Conservation (phyloP, 1,140 invertebrate species). For the Drosophila novamexicana region DNA sequence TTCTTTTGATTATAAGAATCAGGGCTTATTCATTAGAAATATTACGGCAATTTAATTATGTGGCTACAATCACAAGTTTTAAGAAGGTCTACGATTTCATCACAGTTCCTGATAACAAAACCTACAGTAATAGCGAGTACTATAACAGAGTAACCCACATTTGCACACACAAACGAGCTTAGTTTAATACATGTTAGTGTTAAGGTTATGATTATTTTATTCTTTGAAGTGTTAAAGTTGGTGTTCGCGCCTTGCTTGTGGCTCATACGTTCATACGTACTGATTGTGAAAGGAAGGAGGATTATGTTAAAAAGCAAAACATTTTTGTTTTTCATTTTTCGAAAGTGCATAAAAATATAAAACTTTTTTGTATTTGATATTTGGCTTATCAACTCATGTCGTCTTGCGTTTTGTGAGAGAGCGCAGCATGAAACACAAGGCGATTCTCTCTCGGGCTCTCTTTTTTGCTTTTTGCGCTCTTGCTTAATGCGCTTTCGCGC, state of each 20-base stretch:
- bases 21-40: conserved; percentile 11
- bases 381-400: conserved; percentile 37
- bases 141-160: background rate
- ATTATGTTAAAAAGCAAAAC: no score
- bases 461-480: conserved; percentile 13
- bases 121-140: background rate
- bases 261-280: no score
- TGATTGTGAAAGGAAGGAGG: no score
- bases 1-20: background rate
- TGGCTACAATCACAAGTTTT: background rate
- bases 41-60: conserved; percentile 11
- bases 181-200: background rate
- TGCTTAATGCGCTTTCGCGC: conserved; percentile 19
- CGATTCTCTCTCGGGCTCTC: conserved; percentile 36
- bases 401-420: conserved; percentile 36
- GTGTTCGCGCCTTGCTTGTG: no score
- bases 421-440: conserved; percentile 40
- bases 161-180: no score
- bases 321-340: no score
- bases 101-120: conserved; percentile 3
- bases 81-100: conserved; percentile 17
- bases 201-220: no score
- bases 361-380: background rate
- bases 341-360: background rate
- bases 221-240: no score